Evolutionary conservation across 2,113 vertebrate genomes (phyloP).

Genomic region (Neolamprologus sp.): DNA sequence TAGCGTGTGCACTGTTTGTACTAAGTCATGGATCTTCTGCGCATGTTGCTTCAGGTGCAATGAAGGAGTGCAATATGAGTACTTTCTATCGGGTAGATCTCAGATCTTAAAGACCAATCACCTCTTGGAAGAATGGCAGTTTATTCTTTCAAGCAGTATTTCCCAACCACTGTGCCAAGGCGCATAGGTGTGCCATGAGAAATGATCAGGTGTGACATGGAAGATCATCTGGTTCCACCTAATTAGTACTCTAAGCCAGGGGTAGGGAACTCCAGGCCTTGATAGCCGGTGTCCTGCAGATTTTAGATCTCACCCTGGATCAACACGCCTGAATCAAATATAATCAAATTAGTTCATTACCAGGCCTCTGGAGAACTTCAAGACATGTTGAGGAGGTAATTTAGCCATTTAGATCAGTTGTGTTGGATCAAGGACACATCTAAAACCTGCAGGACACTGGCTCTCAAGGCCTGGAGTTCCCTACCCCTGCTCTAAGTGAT

Average conservation of each 20-base stretch:
- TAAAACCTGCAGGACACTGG: not conserved
- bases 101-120: not conserved
- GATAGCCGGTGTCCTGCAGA: not conserved
- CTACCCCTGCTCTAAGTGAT: not conserved
- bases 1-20: not conserved
- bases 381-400: not conserved
- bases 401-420: not conserved
- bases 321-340: not conserved
- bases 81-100: not conserved
- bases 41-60: not conserved
- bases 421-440: not conserved
- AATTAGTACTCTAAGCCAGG: not conserved
- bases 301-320: not conserved
- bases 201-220: not conserved
- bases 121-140: not conserved
- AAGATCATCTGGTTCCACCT: not conserved
- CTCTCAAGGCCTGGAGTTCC: not conserved
- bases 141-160: not conserved
- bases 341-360: not conserved
- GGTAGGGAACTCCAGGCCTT: not conserved
- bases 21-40: not conserved
- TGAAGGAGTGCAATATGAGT: not conserved
- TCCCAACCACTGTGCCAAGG: not conserved
- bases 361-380: not conserved
- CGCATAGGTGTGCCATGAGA: not conserved